Evolutionary conservation across 2,888 invertebrate species (phyloP), one percentile per base, ranked within the genome.

Genomic region (Ormyrus nitidulus): DNA sequence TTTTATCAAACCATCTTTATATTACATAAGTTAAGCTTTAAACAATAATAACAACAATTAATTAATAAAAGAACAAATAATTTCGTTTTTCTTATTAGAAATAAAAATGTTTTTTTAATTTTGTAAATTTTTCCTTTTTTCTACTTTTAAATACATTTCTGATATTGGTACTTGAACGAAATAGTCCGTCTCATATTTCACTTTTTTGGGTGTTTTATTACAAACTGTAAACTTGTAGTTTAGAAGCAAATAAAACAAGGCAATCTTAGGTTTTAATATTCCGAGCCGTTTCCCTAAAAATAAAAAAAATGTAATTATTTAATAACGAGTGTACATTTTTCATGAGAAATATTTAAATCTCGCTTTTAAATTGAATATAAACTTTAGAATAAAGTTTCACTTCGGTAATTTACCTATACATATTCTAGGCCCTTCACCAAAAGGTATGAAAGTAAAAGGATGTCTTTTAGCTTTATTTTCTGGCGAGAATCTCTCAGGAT

Each of bases 401-500:
- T 34, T 34, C 4, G 34, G 2, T 34, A 34, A 34, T 34, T 34
- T 34, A 34, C 34, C 34, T 34, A 34, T 34, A 34, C 34, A 34
- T 34, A 34, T 34, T 34, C 34, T 34, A 34, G 34, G 34, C 34
- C 34, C 34, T 34, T 34, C 34, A 34, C 34, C 34, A 4, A 34
- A 34, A 3, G 84, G 84, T 11, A 85, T 65, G 77, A 84, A 85
- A 9, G 79, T 34, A 72, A 82, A 85, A 53, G 83, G 79, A 75
- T 85, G 82, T 61, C 85, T 79, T 11, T 65, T 65, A 6, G 83
- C 81, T 13, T 83, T 82, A 48, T 84, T 85, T 62, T 91, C 91
- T 1, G 88, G 85, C 19, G 83, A 84, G 83, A 92, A 92, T 34
- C 34, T 34, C 34, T 34, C 34, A 34, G 34, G 34, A 4, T 34